Base-by-base conservation (phyloP, 2,888 invertebrate genomes). In the Phragmatobia fuliginosa region DNA sequence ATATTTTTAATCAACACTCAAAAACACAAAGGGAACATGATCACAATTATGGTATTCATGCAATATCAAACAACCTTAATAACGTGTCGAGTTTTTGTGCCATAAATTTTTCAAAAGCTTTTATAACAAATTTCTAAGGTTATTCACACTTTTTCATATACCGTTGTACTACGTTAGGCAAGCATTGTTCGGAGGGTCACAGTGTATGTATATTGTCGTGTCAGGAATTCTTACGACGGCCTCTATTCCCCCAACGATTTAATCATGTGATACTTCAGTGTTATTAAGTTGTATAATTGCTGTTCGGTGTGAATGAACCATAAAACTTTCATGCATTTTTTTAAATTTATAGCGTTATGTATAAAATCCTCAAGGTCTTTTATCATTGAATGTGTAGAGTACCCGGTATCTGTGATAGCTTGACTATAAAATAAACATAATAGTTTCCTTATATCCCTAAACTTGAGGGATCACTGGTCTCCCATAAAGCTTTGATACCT, bases 61-160 rank as follows among this genome's bases (percentile, higher is more conserved):
- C 31, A 61, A 67, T 61, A 18, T 41, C 62, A 38, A 32, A 36
- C 16, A 56, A 45, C 32, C 21, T 45, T 63, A 45, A 45, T 31
- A 59, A 59, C n/a, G 25, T 18, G 33, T 38, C 25, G 28, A 33
- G 38, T n/a, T 59, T 62, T 45, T 59, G 8, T 16, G 0, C 33
- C 33, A 33, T 49, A 61, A 49, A 36, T 67, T 61, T 36, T 25
- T 18, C 8, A 31, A 56, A 62, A 66, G 59, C 76, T 78, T 85
- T 85, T 85, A 85, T 84, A 80, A 79, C 62, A 73, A 80, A 83
- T 87, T 82, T 82, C 84, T 81, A 67, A 76, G 79, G 86, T 89
- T 87, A 91, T 86, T 86, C 72, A 63, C 31, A 66, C 64, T 78
- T 78, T 52, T 84, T 81, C 74, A 74, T 76, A 73, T 70, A 77